Conservation (phyloP, 2,797 vertebrate species). For the Hoplostethus mediterraneus region DNA sequence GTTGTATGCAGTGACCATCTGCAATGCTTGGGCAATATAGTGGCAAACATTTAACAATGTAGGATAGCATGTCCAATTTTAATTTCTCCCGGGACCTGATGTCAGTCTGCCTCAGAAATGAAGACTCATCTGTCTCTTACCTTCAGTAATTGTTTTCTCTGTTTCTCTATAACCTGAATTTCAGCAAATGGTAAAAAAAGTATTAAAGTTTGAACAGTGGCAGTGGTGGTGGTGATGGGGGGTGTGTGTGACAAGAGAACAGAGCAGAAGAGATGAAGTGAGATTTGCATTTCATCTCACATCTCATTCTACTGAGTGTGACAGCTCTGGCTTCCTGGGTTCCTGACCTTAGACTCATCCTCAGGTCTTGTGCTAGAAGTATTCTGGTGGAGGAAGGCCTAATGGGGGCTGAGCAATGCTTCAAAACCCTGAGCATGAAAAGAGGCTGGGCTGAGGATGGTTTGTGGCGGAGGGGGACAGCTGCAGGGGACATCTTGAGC, state of each 20-base stretch:
- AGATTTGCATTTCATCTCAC: conserved; percentile 51
- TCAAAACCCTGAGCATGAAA: conserved; percentile 55
- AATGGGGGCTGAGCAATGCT: conserved; percentile 49
- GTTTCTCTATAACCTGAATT: not conserved
- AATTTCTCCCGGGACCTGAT: not conserved
- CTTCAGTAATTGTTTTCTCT: not conserved
- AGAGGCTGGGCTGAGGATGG: conserved; percentile 40
- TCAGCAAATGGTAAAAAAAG: not conserved
- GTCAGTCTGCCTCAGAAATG: not conserved
- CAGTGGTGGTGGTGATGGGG: not conserved
- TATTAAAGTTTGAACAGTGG: not conserved
- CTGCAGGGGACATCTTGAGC: conserved; percentile 47
- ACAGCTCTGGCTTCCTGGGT: conserved; percentile 21
- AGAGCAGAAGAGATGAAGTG: conserved; percentile 25
- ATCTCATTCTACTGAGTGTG: not conserved
- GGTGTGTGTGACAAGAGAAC: conserved; percentile 20
- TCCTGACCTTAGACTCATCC: conserved; percentile 62
- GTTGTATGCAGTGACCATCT: too few relatives aligned
- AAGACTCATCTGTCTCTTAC: not conserved
- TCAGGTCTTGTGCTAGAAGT: conserved; percentile 58
- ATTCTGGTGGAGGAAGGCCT: conserved; percentile 36
- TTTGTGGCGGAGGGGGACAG: conserved; percentile 37
- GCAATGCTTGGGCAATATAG: not conserved
- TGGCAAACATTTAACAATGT: not conserved
- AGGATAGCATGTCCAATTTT: not conserved